These are phyloP conservation scores for Tetranychus urticae DNA, from an alignment of 1,140 invertebrate genomes.

Conservation along the genomic window DNA sequence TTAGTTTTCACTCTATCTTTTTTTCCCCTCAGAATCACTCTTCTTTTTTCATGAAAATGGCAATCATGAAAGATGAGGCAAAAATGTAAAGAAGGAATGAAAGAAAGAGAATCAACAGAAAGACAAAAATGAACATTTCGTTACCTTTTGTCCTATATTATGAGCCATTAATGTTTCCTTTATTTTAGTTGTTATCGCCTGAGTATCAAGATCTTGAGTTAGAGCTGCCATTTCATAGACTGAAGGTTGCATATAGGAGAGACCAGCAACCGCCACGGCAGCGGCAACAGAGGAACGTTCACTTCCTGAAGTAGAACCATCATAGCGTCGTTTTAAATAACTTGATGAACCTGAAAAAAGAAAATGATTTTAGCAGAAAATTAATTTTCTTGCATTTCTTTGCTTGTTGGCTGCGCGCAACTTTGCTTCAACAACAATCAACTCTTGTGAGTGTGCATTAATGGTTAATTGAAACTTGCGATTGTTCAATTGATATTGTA, in stretches of 20 bases:
- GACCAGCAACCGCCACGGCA: neutral
- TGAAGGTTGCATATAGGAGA: conserved; percentile 22
- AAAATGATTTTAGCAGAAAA: neutral
- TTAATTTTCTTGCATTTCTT: neutral
- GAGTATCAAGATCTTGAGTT: conserved; percentile 84
- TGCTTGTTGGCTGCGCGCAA: no score
- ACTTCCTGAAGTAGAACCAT: neutral
- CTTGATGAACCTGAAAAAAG: neutral
- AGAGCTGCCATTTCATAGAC: conserved; percentile 90
- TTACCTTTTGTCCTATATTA: conserved; percentile 85
- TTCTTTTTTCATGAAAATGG: no score
- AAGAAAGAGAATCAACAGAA: no score
- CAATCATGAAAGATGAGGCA: no score
- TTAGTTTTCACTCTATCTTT: no score
- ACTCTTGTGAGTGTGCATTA: no score
- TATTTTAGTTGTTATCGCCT: conserved; percentile 84
- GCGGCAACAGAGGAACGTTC: neutral
- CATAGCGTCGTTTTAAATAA: neutral
- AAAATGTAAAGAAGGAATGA: no score
- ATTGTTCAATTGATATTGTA: no score
- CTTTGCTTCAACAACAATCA: no score
- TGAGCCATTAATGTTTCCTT: conserved; percentile 88
- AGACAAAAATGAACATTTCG: no score
- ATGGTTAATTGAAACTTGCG: no score
- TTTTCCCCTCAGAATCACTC: no score